phyloP scores from a whole-genome alignment of 2,113 vertebrate species.

The Prinia subflava region DNA sequence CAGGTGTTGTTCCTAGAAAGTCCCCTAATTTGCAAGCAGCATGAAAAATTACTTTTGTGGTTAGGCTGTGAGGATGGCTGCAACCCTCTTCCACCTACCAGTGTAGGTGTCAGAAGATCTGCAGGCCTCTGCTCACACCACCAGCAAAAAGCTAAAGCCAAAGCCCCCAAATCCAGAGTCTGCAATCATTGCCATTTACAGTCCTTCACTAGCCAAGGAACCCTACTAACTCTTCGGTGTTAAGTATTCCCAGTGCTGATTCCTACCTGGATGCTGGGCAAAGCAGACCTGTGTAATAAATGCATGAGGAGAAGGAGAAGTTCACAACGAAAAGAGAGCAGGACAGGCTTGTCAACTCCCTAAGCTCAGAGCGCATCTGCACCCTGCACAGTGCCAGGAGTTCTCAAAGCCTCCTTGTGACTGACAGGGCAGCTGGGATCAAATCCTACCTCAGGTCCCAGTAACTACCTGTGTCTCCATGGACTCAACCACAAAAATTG shows the following conservation, averaged over 20 bases:
- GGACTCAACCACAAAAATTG: not conserved
- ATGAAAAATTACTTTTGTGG: not conserved
- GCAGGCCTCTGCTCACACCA: not conserved
- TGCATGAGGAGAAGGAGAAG: not conserved
- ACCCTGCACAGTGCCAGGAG: not conserved
- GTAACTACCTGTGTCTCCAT: not conserved
- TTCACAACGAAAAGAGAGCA: not conserved
- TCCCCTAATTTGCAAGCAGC: conserved; percentile 32
- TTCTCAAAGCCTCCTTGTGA: not conserved
- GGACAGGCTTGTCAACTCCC: not conserved
- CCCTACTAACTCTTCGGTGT: not conserved
- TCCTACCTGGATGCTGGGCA: not conserved
- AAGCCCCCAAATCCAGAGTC: not conserved
- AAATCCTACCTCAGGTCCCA: not conserved
- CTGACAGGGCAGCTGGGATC: not conserved
- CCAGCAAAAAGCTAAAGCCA: not conserved
- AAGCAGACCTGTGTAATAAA: not conserved
- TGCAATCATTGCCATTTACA: not conserved
- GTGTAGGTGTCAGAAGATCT: not conserved
- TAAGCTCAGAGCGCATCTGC: not conserved
- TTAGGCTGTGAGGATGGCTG: not conserved
- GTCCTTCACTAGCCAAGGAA: not conserved
- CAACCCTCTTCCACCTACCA: not conserved
- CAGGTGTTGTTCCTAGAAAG: conserved; percentile 57
- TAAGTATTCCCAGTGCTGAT: not conserved